Evolutionary conservation across 2,797 vertebrate species (phyloP).

Genomic region (Megalops cyprinoides): DNA sequence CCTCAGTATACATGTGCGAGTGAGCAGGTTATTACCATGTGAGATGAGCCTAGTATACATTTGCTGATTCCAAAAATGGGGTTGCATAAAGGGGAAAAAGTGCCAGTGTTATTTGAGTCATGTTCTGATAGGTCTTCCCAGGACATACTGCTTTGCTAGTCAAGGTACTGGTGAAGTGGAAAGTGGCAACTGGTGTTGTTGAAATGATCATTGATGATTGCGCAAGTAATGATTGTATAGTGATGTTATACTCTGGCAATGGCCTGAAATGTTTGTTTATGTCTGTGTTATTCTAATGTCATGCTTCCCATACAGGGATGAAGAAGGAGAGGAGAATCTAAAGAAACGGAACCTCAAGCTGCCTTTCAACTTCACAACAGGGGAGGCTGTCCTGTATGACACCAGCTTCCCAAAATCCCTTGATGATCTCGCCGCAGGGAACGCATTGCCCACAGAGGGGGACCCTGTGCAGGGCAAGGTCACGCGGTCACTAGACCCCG

Average conservation of each 20-base stretch:
- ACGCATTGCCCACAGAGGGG: slow-evolving; percentile 50
- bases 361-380: slow-evolving; percentile 79
- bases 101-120: no score
- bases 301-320: slow-evolving; percentile 66
- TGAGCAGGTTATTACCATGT: no score
- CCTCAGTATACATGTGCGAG: no score
- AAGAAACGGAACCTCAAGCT: slow-evolving; percentile 71
- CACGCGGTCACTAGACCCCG: slow-evolving; percentile 65
- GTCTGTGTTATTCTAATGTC: background rate
- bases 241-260: background rate
- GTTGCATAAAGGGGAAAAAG: no score
- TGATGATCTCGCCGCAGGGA: slow-evolving; percentile 59
- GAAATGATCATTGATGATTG: background rate
- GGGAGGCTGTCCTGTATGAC: slow-evolving; percentile 80
- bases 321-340: slow-evolving; percentile 79
- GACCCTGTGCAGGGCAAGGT: slow-evolving; percentile 40
- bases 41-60: no score
- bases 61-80: no score
- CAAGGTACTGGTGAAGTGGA: no score
- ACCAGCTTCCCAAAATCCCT: slow-evolving; percentile 57
- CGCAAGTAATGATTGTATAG: background rate
- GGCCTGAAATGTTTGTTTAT: background rate
- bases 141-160: no score
- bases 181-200: background rate
- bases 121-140: no score